Conservation (phyloP, 1,140 invertebrate genomes). For the Drosophila ambigua region DNA sequence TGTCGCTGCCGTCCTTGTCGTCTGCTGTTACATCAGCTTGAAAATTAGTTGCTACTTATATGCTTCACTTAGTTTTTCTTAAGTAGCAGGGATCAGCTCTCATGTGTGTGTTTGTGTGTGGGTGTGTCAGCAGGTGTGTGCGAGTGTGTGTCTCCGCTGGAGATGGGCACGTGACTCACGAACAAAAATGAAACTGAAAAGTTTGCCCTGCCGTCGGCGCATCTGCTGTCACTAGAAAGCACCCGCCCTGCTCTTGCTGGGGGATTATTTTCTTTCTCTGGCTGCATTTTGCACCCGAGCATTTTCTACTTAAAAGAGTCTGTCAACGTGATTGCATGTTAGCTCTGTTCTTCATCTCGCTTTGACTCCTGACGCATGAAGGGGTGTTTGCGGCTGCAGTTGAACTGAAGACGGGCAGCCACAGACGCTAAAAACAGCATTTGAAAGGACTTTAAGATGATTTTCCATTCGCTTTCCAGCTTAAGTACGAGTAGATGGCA, state of each 20-base stretch:
- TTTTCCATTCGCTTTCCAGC: background rate
- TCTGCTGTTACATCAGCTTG: conserved; percentile 75
- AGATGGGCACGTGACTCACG: conserved; percentile 9
- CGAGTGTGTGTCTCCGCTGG: conserved; percentile 2
- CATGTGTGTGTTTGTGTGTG: conserved; percentile 15
- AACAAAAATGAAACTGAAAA: background rate
- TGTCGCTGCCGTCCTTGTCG: conserved; percentile 33
- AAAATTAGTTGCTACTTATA: conserved; percentile 81
- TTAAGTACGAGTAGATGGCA: background rate
- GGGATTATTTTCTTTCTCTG: conserved; percentile 72
- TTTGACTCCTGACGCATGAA: conserved; percentile 16
- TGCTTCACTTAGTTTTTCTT: conserved; percentile 82
- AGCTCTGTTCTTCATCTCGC: conserved; percentile 27
- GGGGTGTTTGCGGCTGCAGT: conserved; percentile 28
- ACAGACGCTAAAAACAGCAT: conserved; percentile 5
- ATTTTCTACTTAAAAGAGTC: conserved; percentile 77
- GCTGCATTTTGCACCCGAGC: conserved; percentile 65
- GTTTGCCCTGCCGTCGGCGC: too few species aligned
- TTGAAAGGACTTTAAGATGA: conserved; percentile 18
- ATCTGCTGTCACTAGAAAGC: too few species aligned
- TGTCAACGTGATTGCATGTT: conserved; percentile 79
- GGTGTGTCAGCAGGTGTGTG: conserved; percentile 40
- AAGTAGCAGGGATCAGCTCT: conserved; percentile 77
- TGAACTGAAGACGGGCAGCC: conserved; percentile 28
- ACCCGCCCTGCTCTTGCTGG: background rate